A percentile compares a stretch with the other conserved stretches of the same genome.
Evolutionary conservation across 2,888 invertebrate species (phyloP).

Genomic region (Lycocerus yunnanus): DNA sequence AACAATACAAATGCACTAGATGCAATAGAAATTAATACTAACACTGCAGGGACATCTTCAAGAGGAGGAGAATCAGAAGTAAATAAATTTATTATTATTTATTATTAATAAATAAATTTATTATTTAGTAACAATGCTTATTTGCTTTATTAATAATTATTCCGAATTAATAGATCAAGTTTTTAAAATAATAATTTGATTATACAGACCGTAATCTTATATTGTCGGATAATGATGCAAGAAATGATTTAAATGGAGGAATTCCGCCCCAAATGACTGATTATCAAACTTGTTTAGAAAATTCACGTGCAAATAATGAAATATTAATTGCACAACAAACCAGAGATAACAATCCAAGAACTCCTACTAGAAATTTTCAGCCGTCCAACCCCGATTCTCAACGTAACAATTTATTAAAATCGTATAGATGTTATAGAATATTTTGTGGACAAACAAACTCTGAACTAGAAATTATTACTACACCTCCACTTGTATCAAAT

Average conservation of each 20-base stretch:
- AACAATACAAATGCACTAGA: neutral
- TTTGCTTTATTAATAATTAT: neutral
- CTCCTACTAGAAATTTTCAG: neutral
- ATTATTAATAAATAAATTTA: no score
- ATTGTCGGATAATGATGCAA: neutral
- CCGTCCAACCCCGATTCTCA: neutral
- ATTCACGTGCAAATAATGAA: neutral
- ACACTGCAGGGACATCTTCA: neutral
- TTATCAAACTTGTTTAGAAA: neutral
- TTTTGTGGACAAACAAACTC: neutral
- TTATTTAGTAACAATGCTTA: no score
- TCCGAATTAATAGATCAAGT: neutral
- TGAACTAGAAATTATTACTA: constrained; percentile 11
- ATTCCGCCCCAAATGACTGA: neutral
- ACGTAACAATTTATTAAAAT: neutral
- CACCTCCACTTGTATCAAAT: constrained; percentile 17
- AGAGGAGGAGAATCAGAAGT: neutral
- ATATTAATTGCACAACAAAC: neutral
- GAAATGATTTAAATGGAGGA: neutral
- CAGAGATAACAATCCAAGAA: neutral
- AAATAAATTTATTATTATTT: neutral
- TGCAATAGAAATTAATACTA: neutral
- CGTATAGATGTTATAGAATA: constrained; percentile 1
- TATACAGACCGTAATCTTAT: neutral
- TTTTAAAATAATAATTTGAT: neutral